phyloP scores from a whole-genome alignment of 2,113 vertebrate species.

The Menidia beryllina region DNA sequence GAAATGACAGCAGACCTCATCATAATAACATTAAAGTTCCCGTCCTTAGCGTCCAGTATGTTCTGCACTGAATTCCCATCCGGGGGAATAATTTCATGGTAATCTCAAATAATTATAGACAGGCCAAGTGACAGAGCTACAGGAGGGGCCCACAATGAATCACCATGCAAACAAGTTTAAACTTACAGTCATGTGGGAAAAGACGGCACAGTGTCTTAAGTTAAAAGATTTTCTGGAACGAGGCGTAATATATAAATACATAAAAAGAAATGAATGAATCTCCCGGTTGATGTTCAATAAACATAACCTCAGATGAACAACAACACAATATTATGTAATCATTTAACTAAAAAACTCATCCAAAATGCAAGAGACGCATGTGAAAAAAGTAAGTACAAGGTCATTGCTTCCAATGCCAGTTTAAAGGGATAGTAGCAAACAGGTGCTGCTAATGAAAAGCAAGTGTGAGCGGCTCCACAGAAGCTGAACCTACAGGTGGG shows the following conservation, averaged over 20 bases:
- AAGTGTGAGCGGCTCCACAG: background rate
- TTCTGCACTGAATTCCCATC: slow-evolving; percentile 57
- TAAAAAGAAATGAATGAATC: too few species aligned
- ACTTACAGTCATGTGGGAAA: background rate
- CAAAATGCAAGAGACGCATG: background rate
- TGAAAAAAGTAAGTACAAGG: background rate
- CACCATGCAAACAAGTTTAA: background rate
- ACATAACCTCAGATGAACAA: background rate
- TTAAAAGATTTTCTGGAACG: background rate
- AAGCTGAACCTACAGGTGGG: too few species aligned
- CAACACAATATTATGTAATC: background rate
- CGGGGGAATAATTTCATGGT: slow-evolving; percentile 64
- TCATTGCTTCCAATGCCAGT: background rate
- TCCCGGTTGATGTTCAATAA: background rate
- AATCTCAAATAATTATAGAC: slow-evolving; percentile 60
- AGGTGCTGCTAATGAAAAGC: background rate
- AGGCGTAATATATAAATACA: background rate
- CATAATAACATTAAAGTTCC: slow-evolving; percentile 62
- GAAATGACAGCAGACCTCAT: slow-evolving; percentile 68
- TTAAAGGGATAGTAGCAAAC: background rate
- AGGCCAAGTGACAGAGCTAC: slow-evolving; percentile 35
- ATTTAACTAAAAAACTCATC: background rate
- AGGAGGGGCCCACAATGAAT: slow-evolving; percentile 23
- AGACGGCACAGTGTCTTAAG: background rate
- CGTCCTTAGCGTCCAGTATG: slow-evolving; percentile 60